These are phyloP conservation scores for Euborellia annulipes DNA, from an alignment of 1,140 invertebrate species.

Conservation along the genomic window DNA sequence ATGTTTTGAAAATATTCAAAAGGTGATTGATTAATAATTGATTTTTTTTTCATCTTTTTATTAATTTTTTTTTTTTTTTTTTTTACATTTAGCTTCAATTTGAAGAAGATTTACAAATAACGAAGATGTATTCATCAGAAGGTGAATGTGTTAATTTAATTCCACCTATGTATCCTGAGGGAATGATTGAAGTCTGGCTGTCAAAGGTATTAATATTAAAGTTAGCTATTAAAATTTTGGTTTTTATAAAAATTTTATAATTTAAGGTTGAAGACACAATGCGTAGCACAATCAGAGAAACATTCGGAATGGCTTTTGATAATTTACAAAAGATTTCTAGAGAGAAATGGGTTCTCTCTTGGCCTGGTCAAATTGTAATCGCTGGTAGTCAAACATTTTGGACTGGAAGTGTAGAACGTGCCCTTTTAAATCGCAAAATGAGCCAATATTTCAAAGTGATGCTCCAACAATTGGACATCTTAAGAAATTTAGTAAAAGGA, in stretches of 20 bases:
- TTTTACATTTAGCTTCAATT: conserved; percentile 39
- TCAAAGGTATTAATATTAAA: conserved; percentile 22
- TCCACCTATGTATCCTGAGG: conserved; percentile 44
- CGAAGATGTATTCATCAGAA: conserved; percentile 61
- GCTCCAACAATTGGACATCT: conserved; percentile 38
- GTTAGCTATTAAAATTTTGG: background rate
- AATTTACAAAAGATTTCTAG: conserved; percentile 29
- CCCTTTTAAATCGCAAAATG: conserved; percentile 30
- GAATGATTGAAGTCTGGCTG: conserved; percentile 68
- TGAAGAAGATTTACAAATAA: conserved; percentile 48
- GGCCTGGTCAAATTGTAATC: conserved; percentile 65
- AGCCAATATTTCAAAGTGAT: conserved; percentile 29
- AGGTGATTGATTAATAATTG: conserved; percentile 29
- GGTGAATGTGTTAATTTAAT: conserved; percentile 49
- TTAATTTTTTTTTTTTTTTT: conserved; percentile 2
- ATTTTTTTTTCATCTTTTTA: background rate
- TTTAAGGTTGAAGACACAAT: conserved; percentile 6
- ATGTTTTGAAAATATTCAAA: conserved; percentile 63
- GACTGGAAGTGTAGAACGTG: conserved; percentile 41
- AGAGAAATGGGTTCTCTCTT: conserved; percentile 51
- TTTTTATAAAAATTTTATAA: background rate
- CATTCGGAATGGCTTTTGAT: conserved; percentile 34
- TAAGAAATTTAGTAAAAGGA: conserved; percentile 41
- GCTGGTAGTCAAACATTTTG: conserved; percentile 43
- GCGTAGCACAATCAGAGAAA: conserved; percentile 26